These are phyloP conservation scores for Steinernema hermaphroditum DNA, from an alignment of 2,888 invertebrate genomes.

Conservation along the genomic window DNA sequence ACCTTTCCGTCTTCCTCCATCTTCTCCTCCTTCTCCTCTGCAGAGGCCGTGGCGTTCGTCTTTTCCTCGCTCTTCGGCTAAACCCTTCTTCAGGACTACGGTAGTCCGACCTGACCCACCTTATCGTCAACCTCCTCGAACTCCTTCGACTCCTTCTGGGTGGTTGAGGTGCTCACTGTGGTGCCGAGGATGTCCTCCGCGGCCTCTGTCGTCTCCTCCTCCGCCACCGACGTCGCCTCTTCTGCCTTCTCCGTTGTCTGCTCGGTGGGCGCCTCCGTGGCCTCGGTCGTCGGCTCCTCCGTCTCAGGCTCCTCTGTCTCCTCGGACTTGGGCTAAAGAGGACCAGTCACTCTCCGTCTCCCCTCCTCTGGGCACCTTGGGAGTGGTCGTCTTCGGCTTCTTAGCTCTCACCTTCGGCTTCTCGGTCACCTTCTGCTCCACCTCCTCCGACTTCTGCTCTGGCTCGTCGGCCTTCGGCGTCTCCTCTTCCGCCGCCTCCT, in stretches of 20 bases:
- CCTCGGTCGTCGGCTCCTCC: slow-evolving; percentile 6
- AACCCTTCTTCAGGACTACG: neutral
- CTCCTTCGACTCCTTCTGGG: slow-evolving; percentile 15
- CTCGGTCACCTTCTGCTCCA: slow-evolving; percentile 18
- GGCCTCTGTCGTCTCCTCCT: slow-evolving; percentile 1
- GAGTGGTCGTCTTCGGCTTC: slow-evolving; percentile 24
- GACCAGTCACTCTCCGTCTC: neutral
- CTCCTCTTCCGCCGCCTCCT: neutral
- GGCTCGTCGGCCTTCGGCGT: slow-evolving; percentile 12
- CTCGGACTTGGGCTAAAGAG: neutral
- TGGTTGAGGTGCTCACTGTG: slow-evolving; percentile 14
- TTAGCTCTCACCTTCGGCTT: slow-evolving; percentile 7
- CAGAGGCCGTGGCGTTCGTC: neutral
- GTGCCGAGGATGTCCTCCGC: neutral
- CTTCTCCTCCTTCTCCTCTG: neutral
- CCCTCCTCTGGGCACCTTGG: neutral
- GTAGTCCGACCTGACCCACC: neutral
- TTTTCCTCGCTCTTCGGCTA: slow-evolving; percentile 8
- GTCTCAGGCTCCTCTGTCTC: slow-evolving; percentile 29
- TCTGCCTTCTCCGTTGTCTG: neutral
- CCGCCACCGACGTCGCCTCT: neutral
- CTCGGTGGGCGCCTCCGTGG: neutral
- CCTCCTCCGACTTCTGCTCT: slow-evolving; percentile 11
- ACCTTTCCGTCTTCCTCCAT: slow-evolving; percentile 36
- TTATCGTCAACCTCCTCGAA: slow-evolving; percentile 28